These are phyloP conservation scores for Shargacucullia verbasci DNA, from an alignment of 2,888 invertebrate species.

Conservation along the genomic window DNA sequence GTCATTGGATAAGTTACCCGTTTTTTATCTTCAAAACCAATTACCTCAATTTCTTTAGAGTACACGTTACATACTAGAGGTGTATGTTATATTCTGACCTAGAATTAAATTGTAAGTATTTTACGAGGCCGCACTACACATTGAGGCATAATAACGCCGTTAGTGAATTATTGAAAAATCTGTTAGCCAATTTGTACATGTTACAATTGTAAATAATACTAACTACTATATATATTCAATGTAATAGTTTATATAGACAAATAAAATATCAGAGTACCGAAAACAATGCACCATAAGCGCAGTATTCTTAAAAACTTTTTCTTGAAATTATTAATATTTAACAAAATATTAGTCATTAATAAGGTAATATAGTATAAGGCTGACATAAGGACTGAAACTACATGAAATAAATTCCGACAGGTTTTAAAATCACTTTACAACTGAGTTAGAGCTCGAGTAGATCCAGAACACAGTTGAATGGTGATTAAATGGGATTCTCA, in stretches of 20 bases:
- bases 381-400: conserved; percentile 64
- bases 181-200: conserved; percentile 73
- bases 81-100: conserved; percentile 79
- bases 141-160: conserved; percentile 66
- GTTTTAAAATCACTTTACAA: neutral
- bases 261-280: conserved; percentile 60
- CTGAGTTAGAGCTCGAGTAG: neutral
- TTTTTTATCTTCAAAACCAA: conserved; percentile 86
- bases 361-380: conserved; percentile 60
- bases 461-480: neutral
- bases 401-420: conserved; percentile 17
- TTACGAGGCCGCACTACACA: conserved; percentile 74
- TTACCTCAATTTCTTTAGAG: conserved; percentile 88
- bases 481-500: conserved; percentile 1
- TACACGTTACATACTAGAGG: conserved; percentile 78
- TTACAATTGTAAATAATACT: conserved; percentile 82
- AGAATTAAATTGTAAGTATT: conserved; percentile 82
- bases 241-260: conserved; percentile 63
- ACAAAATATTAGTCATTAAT: conserved; percentile 75
- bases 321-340: conserved; percentile 71
- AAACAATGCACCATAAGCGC: conserved; percentile 71
- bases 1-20: conserved; percentile 88
- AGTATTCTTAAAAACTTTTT: conserved; percentile 73
- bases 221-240: conserved; percentile 66
- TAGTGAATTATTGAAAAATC: conserved; percentile 66